phyloP scores from a whole-genome alignment of 2,797 vertebrate genomes.

The Sebastes cheni region DNA sequence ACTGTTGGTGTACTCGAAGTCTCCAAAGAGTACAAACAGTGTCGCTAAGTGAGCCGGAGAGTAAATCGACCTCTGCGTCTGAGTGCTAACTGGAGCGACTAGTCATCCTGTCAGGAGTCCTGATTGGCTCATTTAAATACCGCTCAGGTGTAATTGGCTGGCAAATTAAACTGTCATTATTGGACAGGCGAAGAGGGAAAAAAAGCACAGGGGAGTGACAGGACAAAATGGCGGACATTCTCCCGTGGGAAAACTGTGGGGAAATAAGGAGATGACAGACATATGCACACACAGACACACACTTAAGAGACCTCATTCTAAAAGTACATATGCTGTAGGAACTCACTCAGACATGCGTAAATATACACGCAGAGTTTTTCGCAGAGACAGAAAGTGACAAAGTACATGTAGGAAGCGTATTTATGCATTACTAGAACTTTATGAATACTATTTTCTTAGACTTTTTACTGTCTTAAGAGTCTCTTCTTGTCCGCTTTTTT shows the following conservation, averaged over 20 bases:
- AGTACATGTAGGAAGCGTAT: background rate
- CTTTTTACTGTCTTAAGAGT: background rate
- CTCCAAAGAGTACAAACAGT: slow-evolving; percentile 23
- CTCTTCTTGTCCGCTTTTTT: background rate
- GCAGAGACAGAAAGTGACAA: background rate
- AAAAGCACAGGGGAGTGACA: slow-evolving; percentile 77
- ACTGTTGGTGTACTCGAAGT: background rate
- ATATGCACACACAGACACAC: slow-evolving; percentile 13
- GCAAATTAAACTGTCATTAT: slow-evolving; percentile 91
- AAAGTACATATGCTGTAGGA: slow-evolving; percentile 23
- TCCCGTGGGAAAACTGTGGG: slow-evolving; percentile 66
- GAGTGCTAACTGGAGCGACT: slow-evolving; percentile 74
- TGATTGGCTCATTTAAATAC: slow-evolving; percentile 91
- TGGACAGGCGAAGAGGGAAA: slow-evolving; percentile 73
- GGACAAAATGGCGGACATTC: slow-evolving; percentile 71
- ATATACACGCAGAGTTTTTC: slow-evolving; percentile 27
- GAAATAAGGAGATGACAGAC: slow-evolving; percentile 55
- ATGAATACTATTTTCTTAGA: rapidly evolving
- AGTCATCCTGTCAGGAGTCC: slow-evolving; percentile 84
- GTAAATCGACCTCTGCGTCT: slow-evolving; percentile 69
- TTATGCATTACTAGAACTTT: background rate
- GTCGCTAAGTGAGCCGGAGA: slow-evolving; percentile 45
- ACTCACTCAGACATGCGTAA: slow-evolving; percentile 20
- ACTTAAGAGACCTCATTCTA: slow-evolving; percentile 21
- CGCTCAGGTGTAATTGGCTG: slow-evolving; percentile 88